phyloP scores from a whole-genome alignment of 2,113 vertebrate genomes.

The Hoplias malabaricus region DNA sequence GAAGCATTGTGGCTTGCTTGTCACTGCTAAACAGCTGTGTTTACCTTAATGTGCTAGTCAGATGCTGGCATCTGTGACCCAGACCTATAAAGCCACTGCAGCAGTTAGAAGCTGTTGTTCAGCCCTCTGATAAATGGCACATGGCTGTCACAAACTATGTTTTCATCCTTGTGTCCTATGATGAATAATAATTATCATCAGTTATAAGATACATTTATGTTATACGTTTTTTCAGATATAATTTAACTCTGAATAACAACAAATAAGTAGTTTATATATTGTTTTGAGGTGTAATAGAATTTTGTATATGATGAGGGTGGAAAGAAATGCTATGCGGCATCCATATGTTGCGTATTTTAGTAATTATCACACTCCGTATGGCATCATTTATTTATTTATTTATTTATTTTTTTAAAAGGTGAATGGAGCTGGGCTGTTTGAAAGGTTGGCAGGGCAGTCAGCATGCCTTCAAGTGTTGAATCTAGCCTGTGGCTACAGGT shows the following conservation, averaged over 20 bases:
- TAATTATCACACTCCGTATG: not conserved
- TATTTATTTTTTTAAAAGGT: not conserved
- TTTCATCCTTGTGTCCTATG: not conserved
- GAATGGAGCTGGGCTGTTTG: not conserved
- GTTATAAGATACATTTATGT: too few relatives aligned
- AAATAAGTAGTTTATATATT: too few relatives aligned
- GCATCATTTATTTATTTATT: not conserved
- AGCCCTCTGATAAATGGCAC: not conserved
- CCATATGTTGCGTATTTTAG: not conserved
- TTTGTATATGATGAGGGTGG: not conserved
- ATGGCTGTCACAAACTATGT: not conserved
- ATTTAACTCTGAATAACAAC: too few relatives aligned
- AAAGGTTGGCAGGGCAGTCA: not conserved
- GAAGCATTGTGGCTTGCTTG: conserved; percentile 35
- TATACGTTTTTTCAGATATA: too few relatives aligned
- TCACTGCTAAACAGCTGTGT: conserved; percentile 46
- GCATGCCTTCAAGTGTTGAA: not conserved
- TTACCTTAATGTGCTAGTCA: conserved; percentile 41
- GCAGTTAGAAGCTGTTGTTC: conserved; percentile 20
- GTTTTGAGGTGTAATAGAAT: not conserved
- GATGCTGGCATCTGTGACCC: conserved; percentile 28
- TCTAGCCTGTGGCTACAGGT: not conserved
- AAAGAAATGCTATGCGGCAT: not conserved
- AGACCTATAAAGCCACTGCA: conserved; percentile 10
- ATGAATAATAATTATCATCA: too few relatives aligned